These are phyloP conservation scores for Conus canariensis DNA, from an alignment of 2,888 invertebrate genomes.

Conservation along the genomic window DNA sequence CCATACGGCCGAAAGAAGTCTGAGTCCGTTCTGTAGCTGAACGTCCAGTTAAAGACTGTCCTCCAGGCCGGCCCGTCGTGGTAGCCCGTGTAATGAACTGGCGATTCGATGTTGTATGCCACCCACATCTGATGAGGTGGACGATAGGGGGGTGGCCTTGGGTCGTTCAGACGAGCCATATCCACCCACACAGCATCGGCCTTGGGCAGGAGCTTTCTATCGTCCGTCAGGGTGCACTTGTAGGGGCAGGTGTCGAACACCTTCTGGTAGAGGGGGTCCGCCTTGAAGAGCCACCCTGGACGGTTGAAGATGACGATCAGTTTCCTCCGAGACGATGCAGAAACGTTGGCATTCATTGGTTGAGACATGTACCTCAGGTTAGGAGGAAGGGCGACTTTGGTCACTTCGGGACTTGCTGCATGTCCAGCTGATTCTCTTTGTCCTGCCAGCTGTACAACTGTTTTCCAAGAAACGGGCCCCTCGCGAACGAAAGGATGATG, in stretches of 20 bases:
- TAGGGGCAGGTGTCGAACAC: constrained; percentile 33
- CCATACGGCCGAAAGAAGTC: constrained; percentile 44
- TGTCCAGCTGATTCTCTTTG: background rate
- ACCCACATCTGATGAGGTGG: constrained; percentile 49
- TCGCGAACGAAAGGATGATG: background rate
- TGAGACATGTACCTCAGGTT: background rate
- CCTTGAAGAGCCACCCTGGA: constrained; percentile 37
- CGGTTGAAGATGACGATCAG: constrained; percentile 39
- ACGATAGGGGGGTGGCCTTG: background rate
- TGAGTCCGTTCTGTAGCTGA: constrained; percentile 47
- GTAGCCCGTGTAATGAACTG: background rate
- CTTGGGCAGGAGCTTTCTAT: background rate
- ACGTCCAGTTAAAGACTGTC: constrained; percentile 46
- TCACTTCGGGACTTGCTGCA: background rate
- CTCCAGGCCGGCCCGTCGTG: constrained; percentile 9
- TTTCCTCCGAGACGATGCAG: background rate
- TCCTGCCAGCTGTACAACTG: background rate
- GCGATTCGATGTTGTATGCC: constrained; percentile 46
- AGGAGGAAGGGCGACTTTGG: background rate
- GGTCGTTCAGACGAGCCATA: background rate
- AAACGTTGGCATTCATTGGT: background rate
- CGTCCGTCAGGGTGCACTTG: constrained; percentile 39
- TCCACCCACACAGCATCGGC: constrained; percentile 42
- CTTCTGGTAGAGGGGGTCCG: background rate
- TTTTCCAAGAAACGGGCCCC: background rate